These are phyloP conservation scores for Poecilia wingei DNA, from an alignment of 2,797 vertebrate genomes.

Conservation along the genomic window DNA sequence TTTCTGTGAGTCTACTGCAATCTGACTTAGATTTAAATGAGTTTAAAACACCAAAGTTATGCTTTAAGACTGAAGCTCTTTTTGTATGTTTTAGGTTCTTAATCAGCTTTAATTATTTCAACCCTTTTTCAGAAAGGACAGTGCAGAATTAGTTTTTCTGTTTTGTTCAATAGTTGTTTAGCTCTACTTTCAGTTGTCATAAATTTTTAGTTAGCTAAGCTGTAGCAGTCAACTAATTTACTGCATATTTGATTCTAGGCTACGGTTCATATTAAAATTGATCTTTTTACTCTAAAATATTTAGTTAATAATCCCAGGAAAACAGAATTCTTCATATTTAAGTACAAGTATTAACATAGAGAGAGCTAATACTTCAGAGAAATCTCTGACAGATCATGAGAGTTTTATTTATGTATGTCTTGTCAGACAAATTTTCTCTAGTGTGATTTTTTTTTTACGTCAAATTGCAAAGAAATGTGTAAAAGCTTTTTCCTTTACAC, in stretches of 20 bases:
- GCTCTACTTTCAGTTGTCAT: not conserved
- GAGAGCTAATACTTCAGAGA: not conserved
- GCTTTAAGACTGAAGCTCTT: not conserved
- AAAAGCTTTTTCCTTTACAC: not conserved
- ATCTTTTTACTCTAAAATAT: not conserved
- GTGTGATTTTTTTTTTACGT: not conserved
- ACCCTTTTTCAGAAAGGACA: not conserved
- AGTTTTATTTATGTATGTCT: not conserved
- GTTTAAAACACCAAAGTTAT: not conserved
- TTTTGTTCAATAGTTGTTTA: not conserved
- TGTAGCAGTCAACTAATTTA: not conserved
- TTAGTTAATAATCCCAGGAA: not conserved
- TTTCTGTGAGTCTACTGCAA: not conserved
- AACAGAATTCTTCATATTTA: not conserved
- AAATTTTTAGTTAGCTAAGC: not conserved
- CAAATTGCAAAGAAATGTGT: not conserved
- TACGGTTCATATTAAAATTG: not conserved
- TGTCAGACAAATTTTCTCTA: not conserved
- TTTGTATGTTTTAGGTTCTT: not conserved
- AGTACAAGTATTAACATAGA: not conserved
- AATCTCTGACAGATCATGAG: not conserved
- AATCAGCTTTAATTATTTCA: not conserved
- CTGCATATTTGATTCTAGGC: not conserved
- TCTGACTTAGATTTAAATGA: not conserved
- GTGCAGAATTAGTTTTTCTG: not conserved